Conservation (phyloP, 2,888 invertebrate species). For the Drosophila peninsularis region DNA sequence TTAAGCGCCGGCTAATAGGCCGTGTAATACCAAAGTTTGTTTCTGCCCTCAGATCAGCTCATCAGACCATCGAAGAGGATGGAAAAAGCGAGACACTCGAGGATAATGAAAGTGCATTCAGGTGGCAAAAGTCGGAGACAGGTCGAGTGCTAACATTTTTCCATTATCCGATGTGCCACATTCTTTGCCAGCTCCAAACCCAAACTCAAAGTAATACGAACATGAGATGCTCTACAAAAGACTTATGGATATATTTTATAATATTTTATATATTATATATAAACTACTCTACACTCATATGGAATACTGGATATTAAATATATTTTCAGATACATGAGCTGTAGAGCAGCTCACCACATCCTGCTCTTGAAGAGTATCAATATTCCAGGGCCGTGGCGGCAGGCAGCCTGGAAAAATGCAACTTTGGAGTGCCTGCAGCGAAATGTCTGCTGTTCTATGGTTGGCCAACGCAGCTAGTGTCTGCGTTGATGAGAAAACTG, state of each 20-base stretch:
- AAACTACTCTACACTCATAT: too few species aligned
- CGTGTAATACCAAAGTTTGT: conserved; percentile 68
- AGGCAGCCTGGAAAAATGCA: conserved; percentile 67
- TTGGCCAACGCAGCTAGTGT: conserved; percentile 49
- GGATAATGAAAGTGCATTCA: conserved; percentile 81
- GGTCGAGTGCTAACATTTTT: conserved; percentile 70
- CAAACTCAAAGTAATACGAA: conserved; percentile 8
- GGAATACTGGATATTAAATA: too few species aligned
- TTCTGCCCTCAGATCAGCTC: conserved; percentile 63
- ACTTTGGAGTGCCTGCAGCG: conserved; percentile 66
- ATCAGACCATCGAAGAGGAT: conserved; percentile 49
- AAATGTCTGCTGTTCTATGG: conserved; percentile 71
- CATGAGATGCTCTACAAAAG: conserved; percentile 18
- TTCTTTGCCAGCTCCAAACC: conserved; percentile 49
- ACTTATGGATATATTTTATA: not conserved
- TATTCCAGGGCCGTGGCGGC: conserved; percentile 12
- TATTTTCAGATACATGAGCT: too few species aligned
- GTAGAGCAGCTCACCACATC: too few species aligned
- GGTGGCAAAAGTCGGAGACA: conserved; percentile 57
- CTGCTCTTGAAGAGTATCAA: conserved; percentile 45
- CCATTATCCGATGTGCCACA: conserved; percentile 68
- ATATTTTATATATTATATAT: too few species aligned
- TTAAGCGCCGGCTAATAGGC: conserved; percentile 77
- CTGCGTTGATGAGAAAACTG: conserved; percentile 57
- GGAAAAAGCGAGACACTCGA: conserved; percentile 68